Conservation (phyloP, 2,113 vertebrate species). For the Tychaedon coryphoeus region DNA sequence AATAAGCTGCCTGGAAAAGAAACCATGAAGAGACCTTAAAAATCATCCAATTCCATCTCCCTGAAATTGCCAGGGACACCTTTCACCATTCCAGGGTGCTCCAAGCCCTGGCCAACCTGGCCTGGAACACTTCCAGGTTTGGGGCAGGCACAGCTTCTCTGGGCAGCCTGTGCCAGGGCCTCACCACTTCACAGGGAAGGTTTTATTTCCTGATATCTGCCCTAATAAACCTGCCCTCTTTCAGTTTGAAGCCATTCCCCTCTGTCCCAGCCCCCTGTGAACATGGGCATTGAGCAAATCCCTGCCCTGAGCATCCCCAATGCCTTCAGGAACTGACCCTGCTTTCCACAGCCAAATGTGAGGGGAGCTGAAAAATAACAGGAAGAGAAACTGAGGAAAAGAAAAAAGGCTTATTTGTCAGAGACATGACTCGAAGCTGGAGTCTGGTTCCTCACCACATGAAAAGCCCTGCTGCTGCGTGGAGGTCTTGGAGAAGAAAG, state of each 20-base stretch:
- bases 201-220: neutral
- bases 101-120: neutral
- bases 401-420: neutral
- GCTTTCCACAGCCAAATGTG: neutral
- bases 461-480: neutral
- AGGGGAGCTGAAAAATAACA: neutral
- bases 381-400: neutral
- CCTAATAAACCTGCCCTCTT: neutral
- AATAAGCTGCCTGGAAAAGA: neutral
- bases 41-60: neutral
- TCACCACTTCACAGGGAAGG: neutral
- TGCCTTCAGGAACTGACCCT: neutral
- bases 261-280: neutral
- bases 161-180: neutral
- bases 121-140: neutral
- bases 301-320: neutral
- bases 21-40: neutral
- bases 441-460: neutral
- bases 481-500: conserved; percentile 19
- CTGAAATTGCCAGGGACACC: neutral
- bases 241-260: neutral
- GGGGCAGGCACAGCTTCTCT: neutral
- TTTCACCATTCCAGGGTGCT: rapidly evolving
- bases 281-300: rapidly evolving
- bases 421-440: neutral